A percentile compares a stretch with the other conserved stretches of the same genome.
These are phyloP conservation scores for Cactoblastis cactorum DNA, from an alignment of 2,888 invertebrate genomes.

Conservation along the genomic window DNA sequence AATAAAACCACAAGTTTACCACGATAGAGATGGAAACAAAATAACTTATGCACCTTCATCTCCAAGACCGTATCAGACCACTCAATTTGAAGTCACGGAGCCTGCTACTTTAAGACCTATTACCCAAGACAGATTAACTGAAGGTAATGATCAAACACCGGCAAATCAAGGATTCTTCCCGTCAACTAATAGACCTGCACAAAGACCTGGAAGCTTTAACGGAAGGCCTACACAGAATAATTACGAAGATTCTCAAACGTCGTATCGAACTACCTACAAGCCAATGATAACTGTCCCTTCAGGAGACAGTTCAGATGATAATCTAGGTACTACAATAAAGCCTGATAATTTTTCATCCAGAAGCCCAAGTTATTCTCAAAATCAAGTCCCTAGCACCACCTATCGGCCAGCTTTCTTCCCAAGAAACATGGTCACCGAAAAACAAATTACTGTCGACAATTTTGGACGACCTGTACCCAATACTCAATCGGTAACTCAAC, in stretches of 20 bases:
- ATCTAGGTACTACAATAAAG: not conserved
- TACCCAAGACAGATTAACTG: constrained; percentile 10
- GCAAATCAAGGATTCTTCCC: not conserved
- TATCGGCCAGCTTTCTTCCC: constrained; percentile 24
- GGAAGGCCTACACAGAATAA: not conserved
- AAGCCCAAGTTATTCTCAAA: constrained; percentile 5
- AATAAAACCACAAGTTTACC: not conserved
- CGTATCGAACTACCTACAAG: constrained; percentile 14
- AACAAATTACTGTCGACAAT: constrained; percentile 7
- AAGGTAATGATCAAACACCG: constrained; percentile 7
- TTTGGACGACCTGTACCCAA: not conserved
- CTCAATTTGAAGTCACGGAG: not conserved
- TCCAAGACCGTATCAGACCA: constrained; percentile 7
- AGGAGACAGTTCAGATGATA: not conserved
- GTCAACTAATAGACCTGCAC: not conserved
- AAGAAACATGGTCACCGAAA: constrained; percentile 15
- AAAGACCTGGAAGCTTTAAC: not conserved
- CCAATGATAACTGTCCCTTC: constrained; percentile 14
- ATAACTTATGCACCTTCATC: not conserved
- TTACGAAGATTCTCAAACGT: not conserved
- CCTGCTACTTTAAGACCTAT: constrained; percentile 9
- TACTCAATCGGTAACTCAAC: not conserved
- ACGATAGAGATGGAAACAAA: not conserved
- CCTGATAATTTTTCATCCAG: constrained; percentile 12
- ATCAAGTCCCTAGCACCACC: constrained; percentile 5